Conservation (phyloP, 1,140 invertebrate genomes). For the Drosophila funebris region DNA sequence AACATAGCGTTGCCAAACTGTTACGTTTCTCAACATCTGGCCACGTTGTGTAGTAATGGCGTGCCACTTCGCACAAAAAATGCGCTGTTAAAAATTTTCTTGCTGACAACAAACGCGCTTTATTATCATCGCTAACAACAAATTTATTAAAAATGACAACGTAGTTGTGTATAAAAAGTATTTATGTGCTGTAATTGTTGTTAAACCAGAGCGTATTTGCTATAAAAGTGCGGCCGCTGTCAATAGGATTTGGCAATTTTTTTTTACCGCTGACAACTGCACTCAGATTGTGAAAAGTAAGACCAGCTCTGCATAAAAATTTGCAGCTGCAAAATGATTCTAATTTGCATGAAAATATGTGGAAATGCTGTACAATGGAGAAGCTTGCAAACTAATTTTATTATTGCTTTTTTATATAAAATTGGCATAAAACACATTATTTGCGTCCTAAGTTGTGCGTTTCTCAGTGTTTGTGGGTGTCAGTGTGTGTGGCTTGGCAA, state of each 20-base stretch:
- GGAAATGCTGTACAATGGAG: not conserved
- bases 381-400: not conserved
- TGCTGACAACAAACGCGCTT: slow-evolving; percentile 52
- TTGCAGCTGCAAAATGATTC: slow-evolving; percentile 39
- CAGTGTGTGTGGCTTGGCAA: slow-evolving; percentile 62
- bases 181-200: slow-evolving; percentile 13
- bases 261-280: slow-evolving; percentile 42
- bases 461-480: slow-evolving; percentile 10
- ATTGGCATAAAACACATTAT: slow-evolving; percentile 11
- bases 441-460: slow-evolving; percentile 23
- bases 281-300: slow-evolving; percentile 48
- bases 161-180: slow-evolving; percentile 18
- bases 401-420: not conserved
- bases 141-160: slow-evolving; percentile 47
- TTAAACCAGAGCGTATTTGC: slow-evolving; percentile 12
- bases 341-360: slow-evolving; percentile 17
- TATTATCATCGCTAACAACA: slow-evolving; percentile 13
- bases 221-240: slow-evolving; percentile 26
- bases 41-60: slow-evolving; percentile 53
- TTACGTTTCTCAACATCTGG: slow-evolving; percentile 11
- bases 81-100: slow-evolving; percentile 52
- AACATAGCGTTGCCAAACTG: slow-evolving; percentile 1
- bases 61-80: slow-evolving; percentile 70
- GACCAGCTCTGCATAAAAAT: slow-evolving; percentile 43
- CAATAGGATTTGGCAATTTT: slow-evolving; percentile 42